Conservation (phyloP, 2,888 invertebrate species). For the Rhogogaster chlorosoma region DNA sequence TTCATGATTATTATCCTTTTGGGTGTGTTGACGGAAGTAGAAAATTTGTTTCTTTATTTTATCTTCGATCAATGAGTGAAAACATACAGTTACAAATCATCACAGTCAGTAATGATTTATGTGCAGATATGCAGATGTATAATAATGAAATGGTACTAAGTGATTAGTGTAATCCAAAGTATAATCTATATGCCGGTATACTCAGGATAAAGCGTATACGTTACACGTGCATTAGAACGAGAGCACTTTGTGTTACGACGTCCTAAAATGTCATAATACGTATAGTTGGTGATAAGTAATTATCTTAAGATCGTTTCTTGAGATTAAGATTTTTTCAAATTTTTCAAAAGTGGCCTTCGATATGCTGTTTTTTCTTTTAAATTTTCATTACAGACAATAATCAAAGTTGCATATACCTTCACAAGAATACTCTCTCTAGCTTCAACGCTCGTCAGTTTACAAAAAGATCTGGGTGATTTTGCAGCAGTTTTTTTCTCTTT, state of each 20-base stretch:
- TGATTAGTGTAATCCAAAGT: background rate
- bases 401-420: background rate
- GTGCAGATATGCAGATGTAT: background rate
- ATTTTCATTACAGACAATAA: too few species aligned
- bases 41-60: background rate
- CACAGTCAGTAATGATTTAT: too few species aligned
- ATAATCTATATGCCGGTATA: background rate
- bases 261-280: too few species aligned
- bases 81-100: background rate
- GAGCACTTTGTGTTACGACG: too few species aligned
- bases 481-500: background rate
- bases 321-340: too few species aligned
- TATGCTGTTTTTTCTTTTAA: background rate
- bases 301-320: too few species aligned
- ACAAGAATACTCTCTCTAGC: conserved; percentile 4
- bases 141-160: background rate
- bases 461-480: conserved; percentile 2
- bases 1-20: background rate
- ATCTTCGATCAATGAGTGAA: background rate
- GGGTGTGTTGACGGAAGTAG: background rate
- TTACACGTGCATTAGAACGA: too few species aligned
- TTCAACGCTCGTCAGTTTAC: background rate
- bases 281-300: too few species aligned
- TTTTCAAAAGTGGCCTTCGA: too few species aligned
- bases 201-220: conserved; percentile 77